These are phyloP conservation scores for Eupithecia abbreviata DNA, from an alignment of 2,888 invertebrate species.

Conservation along the genomic window DNA sequence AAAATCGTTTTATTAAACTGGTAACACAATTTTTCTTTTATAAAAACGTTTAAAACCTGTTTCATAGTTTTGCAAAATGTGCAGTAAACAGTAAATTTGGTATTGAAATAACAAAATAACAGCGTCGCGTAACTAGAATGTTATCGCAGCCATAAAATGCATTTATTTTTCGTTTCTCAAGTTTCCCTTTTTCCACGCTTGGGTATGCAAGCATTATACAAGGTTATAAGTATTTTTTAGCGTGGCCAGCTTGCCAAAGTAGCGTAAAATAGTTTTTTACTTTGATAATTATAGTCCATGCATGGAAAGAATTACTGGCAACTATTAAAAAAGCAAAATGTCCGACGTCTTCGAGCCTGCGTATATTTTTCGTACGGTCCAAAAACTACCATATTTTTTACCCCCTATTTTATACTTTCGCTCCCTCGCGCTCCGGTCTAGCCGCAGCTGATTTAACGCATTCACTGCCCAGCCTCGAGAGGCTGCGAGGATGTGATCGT, in stretches of 20 bases:
- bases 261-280: neutral
- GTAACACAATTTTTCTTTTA: neutral
- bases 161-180: constrained; percentile 8
- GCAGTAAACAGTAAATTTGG: neutral
- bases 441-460: too few relatives aligned
- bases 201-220: neutral
- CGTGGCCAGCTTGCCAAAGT: neutral
- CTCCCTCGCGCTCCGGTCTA: too few relatives aligned
- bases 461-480: too few relatives aligned
- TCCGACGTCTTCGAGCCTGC: neutral
- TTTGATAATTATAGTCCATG: neutral
- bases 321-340: neutral
- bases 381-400: neutral
- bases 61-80: neutral
- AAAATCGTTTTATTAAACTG: neutral
- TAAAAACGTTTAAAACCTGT: neutral
- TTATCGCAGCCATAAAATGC: constrained; percentile 48
- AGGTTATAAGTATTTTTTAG: neutral
- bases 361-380: neutral
- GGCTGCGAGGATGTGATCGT: too few relatives aligned
- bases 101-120: constrained; percentile 13
- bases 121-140: constrained; percentile 48
- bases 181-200: constrained; percentile 8
- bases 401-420: too few relatives aligned
- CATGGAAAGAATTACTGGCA: neutral